phyloP scores from a whole-genome alignment of 2,797 vertebrate genomes.

The Gobio occitaniae region DNA sequence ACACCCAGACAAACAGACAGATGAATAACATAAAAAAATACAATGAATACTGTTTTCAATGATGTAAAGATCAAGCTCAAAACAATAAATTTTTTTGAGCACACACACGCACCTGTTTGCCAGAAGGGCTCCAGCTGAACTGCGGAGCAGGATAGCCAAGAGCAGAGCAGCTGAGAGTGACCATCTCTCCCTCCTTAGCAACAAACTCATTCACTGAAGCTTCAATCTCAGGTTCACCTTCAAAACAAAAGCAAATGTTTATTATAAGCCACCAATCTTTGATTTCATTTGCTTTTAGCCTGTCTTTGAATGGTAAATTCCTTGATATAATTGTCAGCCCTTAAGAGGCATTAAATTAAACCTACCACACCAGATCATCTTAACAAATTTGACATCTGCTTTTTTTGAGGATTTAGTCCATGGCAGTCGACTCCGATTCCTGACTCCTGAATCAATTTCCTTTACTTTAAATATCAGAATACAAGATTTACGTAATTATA shows the following conservation, averaged over 20 bases:
- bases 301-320: neutral
- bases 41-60: neutral
- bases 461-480: too few species aligned
- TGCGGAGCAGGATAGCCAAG: conserved; percentile 79
- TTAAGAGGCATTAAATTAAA: neutral
- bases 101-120: conserved; percentile 75
- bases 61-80: neutral
- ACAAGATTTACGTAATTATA: too few species aligned
- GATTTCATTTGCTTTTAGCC: neutral
- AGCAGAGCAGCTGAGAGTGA: conserved; percentile 80
- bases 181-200: conserved; percentile 74
- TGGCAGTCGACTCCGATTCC: neutral
- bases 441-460: neutral
- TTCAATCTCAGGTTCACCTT: conserved; percentile 81
- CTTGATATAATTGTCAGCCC: neutral
- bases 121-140: conserved; percentile 83
- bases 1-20: conserved; percentile 22
- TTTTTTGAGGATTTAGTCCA: neutral
- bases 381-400: neutral
- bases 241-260: neutral
- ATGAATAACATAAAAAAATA: conserved; percentile 18
- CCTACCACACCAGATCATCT: neutral
- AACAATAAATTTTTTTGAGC: neutral
- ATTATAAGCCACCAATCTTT: neutral
- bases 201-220: conserved; percentile 62